phyloP scores from a whole-genome alignment of 1,140 invertebrate genomes.

The Drosophila punjabiensis region DNA sequence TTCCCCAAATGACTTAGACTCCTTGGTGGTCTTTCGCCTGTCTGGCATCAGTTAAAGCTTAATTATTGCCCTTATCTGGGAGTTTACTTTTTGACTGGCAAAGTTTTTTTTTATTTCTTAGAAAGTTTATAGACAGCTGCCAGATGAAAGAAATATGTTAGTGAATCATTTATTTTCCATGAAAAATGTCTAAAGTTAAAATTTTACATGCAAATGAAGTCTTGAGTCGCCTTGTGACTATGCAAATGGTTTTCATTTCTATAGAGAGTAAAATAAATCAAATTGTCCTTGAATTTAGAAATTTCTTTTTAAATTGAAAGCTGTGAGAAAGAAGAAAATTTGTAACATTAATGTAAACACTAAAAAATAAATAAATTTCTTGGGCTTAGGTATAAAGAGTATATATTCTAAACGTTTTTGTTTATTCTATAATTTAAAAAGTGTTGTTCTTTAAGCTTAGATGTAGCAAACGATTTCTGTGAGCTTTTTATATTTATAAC shows the following conservation, averaged over 20 bases:
- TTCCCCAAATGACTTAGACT: conserved; percentile 9
- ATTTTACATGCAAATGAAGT: conserved; percentile 22
- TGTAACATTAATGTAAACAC: too few relatives aligned
- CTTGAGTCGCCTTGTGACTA: conserved; percentile 10
- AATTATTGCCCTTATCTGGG: conserved; percentile 55
- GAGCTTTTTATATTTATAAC: background rate
- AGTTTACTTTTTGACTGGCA: conserved; percentile 33
- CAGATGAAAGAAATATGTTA: conserved; percentile 37
- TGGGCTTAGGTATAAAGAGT: background rate
- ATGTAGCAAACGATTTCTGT: background rate
- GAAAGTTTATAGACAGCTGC: conserved; percentile 44
- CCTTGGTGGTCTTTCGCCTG: conserved; percentile 8
- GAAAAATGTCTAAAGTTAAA: conserved; percentile 8
- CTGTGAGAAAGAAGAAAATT: background rate
- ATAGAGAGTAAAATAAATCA: background rate
- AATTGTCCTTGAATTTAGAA: background rate
- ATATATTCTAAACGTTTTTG: background rate
- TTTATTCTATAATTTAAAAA: background rate
- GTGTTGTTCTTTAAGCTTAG: background rate
- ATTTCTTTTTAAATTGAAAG: background rate
- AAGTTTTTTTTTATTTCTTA: conserved; percentile 16
- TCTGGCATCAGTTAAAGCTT: conserved; percentile 49
- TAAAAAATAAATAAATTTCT: background rate
- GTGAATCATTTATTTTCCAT: conserved; percentile 25
- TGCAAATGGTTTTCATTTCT: conserved; percentile 8